Conservation (phyloP, 2,797 vertebrate genomes). For the Benthosema pterotum region DNA sequence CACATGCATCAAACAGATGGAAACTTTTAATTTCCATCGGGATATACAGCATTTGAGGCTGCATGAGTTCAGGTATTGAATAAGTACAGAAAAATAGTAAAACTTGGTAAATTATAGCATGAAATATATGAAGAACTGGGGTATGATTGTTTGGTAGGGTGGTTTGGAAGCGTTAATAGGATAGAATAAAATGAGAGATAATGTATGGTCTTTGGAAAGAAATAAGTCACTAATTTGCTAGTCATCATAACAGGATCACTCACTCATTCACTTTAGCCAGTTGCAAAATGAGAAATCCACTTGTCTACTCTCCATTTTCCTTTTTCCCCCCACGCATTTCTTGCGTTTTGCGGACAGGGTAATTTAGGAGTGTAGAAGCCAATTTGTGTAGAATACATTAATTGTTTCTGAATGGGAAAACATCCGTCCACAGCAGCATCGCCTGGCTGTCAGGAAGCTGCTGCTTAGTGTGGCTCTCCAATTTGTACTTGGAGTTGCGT, state of each 20-base stretch:
- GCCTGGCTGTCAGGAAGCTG: conserved; percentile 18
- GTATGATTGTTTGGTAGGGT: conserved; percentile 12
- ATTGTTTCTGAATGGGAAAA: conserved; percentile 20
- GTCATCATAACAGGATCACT: too few species aligned
- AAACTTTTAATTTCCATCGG: conserved; percentile 54
- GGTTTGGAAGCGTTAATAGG: background rate
- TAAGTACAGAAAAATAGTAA: conserved; percentile 3
- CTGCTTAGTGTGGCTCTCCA: too few species aligned
- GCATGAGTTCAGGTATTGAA: conserved; percentile 20
- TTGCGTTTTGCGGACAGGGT: too few species aligned
- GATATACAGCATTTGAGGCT: conserved; percentile 19
- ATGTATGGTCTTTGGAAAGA: background rate
- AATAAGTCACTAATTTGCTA: background rate
- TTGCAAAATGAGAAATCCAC: too few species aligned
- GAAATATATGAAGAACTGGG: conserved; percentile 44
- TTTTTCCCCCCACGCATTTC: too few species aligned
- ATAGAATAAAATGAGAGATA: background rate
- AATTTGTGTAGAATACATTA: conserved; percentile 35
- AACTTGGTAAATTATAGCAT: conserved; percentile 47
- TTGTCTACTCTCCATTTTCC: too few species aligned
- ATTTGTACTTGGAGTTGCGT: too few species aligned
- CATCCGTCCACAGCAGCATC: conserved; percentile 16
- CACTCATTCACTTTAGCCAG: background rate
- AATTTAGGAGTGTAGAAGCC: conserved; percentile 10
- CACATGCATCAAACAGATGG: conserved; percentile 47